Evolutionary conservation across 1,140 invertebrate species (phyloP), one percentile per base, ranked within the genome.

Genomic region (Hydropsyche tenuis): DNA sequence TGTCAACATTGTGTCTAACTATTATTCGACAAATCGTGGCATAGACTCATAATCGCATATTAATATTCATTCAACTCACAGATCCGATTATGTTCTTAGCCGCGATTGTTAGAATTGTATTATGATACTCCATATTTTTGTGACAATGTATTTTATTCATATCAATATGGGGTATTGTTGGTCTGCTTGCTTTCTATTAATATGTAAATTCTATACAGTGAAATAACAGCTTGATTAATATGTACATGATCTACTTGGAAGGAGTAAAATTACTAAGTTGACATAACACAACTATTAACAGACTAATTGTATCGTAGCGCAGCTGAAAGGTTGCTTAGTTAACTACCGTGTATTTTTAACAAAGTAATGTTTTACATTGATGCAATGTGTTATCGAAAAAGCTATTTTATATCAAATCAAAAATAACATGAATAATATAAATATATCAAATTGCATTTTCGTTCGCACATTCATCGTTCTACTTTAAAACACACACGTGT

Each of bases 191-290:
- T 60, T 12, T 60, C 7, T 25, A 22, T 22, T 60, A 60, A 60
- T 27, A 25, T 60, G 56, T 60, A 60, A 23, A 60, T 60, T 60
- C n/a, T 14, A 60, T 27, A 60, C 20, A 60, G 16, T 14, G 22
- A 22, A 60, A 22, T 60, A 60, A 60, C 56, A 60, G 56, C 56
- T 60, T 60, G 56, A 60, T 60, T 60, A 25, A 18, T 53, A 48
- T 48, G 16, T 53, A 53, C 18, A 20, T 53, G 48, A 20, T 53
- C 48, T 20, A 53, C 48, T 16, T 53, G 48, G 48, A 53, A 18
- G 48, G 48, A 53, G 48, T 53, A 53, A 53, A n/a, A 53, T 5
- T 14, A 1, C 9, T 18, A 53, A 16, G 48, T 53, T 53, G 20
- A 53, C 30, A 37, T 53, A 53, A 53, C 48, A 53, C 20, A 20